phyloP scores from a whole-genome alignment of 2,113 vertebrate species.

The Indri indri region DNA sequence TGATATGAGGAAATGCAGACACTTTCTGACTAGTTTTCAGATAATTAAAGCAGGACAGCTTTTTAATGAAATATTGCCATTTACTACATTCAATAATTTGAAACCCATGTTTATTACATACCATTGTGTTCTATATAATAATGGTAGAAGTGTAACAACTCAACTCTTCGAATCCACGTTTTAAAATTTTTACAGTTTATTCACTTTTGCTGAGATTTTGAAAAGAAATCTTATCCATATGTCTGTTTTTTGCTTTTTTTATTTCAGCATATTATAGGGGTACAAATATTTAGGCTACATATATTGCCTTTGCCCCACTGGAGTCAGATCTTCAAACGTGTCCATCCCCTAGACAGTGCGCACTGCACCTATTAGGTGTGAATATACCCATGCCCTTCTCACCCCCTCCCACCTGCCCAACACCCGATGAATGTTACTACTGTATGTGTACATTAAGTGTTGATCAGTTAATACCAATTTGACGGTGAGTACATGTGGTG shows the following conservation, averaged over 20 bases:
- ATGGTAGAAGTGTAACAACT: neutral
- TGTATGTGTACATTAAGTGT: too few species aligned
- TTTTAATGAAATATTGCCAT: slow-evolving; percentile 51
- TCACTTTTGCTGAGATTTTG: slow-evolving; percentile 74
- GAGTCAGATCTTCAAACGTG: too few species aligned
- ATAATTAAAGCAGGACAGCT: slow-evolving; percentile 54
- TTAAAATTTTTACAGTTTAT: slow-evolving; percentile 62
- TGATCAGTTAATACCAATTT: too few species aligned
- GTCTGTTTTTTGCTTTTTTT: neutral
- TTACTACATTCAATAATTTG: slow-evolving; percentile 47
- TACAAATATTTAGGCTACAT: too few species aligned
- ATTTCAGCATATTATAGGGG: too few species aligned
- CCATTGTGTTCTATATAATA: neutral
- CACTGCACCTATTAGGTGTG: too few species aligned
- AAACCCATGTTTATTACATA: neutral
- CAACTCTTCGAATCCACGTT: neutral
- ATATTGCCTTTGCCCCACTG: too few species aligned
- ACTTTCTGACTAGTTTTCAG: slow-evolving; percentile 73
- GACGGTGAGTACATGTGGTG: too few species aligned
- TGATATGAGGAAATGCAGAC: slow-evolving; percentile 63
- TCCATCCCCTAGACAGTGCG: too few species aligned
- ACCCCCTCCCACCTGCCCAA: too few species aligned
- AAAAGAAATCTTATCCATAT: neutral
- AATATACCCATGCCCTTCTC: too few species aligned
- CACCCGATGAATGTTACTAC: too few species aligned